Base-by-base conservation (phyloP, 2,113 vertebrate species). In the Psophia crepitans region DNA sequence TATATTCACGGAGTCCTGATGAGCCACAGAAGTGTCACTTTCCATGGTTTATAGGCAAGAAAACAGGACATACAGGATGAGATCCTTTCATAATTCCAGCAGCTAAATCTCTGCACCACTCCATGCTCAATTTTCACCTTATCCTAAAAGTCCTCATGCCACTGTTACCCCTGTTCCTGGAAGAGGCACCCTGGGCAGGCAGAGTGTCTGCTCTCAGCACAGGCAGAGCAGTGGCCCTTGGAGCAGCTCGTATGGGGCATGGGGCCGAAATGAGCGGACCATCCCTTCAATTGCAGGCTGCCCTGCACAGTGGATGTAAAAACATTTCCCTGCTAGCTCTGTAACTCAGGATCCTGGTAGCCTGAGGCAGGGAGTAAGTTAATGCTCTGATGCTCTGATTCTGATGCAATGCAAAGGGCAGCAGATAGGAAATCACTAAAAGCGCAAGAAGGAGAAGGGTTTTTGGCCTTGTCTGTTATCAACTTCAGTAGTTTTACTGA, bases 211-310 rank as follows among this genome's bases (percentile, higher is more conserved):
- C 46, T 86, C 15, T 78, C 39, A 33, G 73, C 56, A 43, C 5
- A 11, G 51, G 5, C 24, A 33, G 0, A 84, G 65, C 39, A 28
- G 9, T 8, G 44, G 5, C 3, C 18, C 13, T 15, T 1, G 1
- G 78, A 58, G 49, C 13, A 73, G n/a, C 10, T 83, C 27, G 37
- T 14, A 26, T 61, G 37, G 18, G 32, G 12, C 49, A 58, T 0
- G 1, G 37, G 23, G 54, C 41, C 3, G 2, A 80, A 86, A 86
- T 18, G 32, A 88, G 30, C 3, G 1, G 6, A 37, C 43, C 12
- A 28, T 16, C 35, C 23, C 12, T 68, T 71, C 27, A 18, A 18
- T 4, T n/a, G 26, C 1, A 1, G 16, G 14, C 27, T 89, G 51
- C 14, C 49, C 49, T 58, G 26, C 28, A 49, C 21, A 70, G 49